phyloP scores from a whole-genome alignment of 1,140 invertebrate species.

The Aphelinus certus region DNA sequence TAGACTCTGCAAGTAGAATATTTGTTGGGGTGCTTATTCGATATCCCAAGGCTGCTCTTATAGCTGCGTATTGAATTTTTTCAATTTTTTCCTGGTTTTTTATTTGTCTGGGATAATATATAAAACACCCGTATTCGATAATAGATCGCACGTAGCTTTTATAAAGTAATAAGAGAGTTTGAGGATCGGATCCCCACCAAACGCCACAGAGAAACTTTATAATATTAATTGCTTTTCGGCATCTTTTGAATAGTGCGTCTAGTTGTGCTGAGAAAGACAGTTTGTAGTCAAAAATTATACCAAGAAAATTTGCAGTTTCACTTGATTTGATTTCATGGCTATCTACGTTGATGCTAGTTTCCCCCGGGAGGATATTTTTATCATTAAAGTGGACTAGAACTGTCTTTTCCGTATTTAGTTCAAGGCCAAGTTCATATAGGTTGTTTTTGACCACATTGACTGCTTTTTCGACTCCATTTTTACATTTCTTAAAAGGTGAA shows the following conservation, averaged over 20 bases:
- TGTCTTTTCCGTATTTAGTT: not conserved
- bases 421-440: not conserved
- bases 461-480: not conserved
- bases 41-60: conserved; percentile 7
- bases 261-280: not conserved
- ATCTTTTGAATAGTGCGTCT: not conserved
- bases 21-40: conserved; percentile 12
- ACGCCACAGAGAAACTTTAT: conserved; percentile 5
- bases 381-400: not conserved
- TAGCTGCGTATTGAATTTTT: conserved; percentile 3
- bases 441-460: not conserved
- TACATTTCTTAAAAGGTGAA: not conserved
- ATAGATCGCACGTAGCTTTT: not conserved
- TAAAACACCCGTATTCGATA: not conserved
- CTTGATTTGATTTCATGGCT: not conserved
- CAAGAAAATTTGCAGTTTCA: not conserved
- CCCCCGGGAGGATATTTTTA: not conserved
- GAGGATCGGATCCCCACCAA: not conserved
- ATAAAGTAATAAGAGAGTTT: not conserved
- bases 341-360: not conserved
- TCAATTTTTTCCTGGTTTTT: not conserved
- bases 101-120: not conserved
- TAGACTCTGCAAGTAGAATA: conserved; percentile 9
- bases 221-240: conserved; percentile 4
- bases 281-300: not conserved